phyloP scores from a whole-genome alignment of 2,888 invertebrate genomes.

The Epinotia demarniana region DNA sequence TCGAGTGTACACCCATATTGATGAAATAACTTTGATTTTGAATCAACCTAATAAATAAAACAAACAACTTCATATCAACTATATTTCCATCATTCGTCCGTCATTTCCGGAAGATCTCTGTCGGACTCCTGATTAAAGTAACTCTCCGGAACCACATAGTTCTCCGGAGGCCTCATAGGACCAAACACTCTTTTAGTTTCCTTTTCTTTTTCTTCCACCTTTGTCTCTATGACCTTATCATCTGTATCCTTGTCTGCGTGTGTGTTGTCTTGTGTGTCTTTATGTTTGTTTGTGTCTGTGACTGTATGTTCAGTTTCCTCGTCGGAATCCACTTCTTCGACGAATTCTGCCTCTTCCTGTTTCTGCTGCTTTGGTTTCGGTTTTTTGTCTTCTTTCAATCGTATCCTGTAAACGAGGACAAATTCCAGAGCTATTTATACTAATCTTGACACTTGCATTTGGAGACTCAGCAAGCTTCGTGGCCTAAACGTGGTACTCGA shows the following conservation, averaged over 20 bases:
- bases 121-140: constrained; percentile 77
- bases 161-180: constrained; percentile 79
- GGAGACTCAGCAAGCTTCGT: too few relatives aligned
- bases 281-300: constrained; percentile 38
- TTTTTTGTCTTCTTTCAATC: constrained; percentile 77
- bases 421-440: not conserved
- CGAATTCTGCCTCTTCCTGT: constrained; percentile 74
- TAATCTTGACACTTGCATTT: not conserved
- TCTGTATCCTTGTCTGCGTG: not conserved
- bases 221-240: constrained; percentile 35
- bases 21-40: too few relatives aligned
- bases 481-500: too few relatives aligned
- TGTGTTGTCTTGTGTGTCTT: constrained; percentile 2
- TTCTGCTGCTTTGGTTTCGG: constrained; percentile 59
- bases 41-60: not conserved
- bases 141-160: constrained; percentile 76
- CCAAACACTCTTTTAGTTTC: constrained; percentile 63
- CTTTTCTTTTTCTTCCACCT: constrained; percentile 52
- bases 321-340: constrained; percentile 82
- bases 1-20: too few relatives aligned
- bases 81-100: constrained; percentile 58
- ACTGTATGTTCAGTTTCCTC: constrained; percentile 58
- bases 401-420: constrained; percentile 63
- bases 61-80: not conserved
- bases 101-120: constrained; percentile 77